These are phyloP conservation scores for Eutrigla gurnardus DNA, from an alignment of 2,797 vertebrate genomes.

Conservation along the genomic window DNA sequence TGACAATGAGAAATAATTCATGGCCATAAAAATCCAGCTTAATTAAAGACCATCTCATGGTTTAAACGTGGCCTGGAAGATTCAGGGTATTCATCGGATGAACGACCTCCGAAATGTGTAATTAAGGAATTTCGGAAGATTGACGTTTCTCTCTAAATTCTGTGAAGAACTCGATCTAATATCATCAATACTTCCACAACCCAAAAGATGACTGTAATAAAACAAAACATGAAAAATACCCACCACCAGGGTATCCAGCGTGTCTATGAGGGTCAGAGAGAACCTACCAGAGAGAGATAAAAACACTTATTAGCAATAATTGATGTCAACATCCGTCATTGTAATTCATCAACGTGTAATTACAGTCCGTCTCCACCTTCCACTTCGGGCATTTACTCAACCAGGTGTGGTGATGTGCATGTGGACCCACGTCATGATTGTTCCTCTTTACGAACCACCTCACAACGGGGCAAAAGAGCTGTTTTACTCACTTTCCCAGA, in stretches of 20 bases:
- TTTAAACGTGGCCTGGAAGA: background rate
- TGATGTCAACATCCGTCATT: background rate
- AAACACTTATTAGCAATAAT: slow-evolving; percentile 6
- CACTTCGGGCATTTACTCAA: background rate
- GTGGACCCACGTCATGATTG: background rate
- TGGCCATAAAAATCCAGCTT: background rate
- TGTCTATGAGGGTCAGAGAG: slow-evolving; percentile 97
- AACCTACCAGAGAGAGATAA: slow-evolving; percentile 84
- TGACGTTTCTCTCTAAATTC: background rate
- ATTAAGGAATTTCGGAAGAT: background rate
- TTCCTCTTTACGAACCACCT: background rate
- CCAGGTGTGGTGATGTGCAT: background rate
- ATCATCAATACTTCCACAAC: background rate
- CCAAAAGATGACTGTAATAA: background rate
- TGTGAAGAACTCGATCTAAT: background rate
- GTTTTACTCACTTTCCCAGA: slow-evolving; percentile 92
- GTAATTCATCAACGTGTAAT: background rate
- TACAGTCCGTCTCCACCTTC: background rate
- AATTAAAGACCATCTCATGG: background rate
- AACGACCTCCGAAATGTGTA: background rate
- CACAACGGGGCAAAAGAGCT: background rate
- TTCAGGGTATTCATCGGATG: background rate
- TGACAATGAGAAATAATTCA: slow-evolving; percentile 59
- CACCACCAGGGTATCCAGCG: slow-evolving; percentile 98
- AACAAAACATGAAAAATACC: slow-evolving; percentile 55